These are phyloP conservation scores for Alviniconcha marisindica DNA, from an alignment of 1,140 invertebrate species.

Conservation along the genomic window DNA sequence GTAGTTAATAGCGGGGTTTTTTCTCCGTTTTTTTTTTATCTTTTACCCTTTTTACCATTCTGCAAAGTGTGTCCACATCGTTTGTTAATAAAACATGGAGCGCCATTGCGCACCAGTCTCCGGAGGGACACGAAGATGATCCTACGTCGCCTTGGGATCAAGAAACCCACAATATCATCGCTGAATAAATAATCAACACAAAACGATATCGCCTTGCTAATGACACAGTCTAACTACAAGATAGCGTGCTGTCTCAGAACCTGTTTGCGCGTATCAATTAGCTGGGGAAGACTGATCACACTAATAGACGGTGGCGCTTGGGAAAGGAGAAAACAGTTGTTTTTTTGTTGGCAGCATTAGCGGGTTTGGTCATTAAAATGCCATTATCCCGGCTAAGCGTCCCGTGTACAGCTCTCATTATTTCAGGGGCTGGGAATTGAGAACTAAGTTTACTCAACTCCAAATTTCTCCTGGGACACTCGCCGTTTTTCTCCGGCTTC, in stretches of 20 bases:
- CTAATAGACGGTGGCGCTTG: background rate
- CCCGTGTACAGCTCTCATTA: background rate
- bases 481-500: no score
- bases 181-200: constrained; percentile 22
- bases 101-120: background rate
- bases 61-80: background rate
- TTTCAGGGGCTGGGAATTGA: background rate
- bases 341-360: constrained; percentile 7
- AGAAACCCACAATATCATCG: background rate
- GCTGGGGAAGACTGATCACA: background rate
- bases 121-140: no score
- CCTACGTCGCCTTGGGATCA: background rate
- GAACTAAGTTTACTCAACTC: constrained; percentile 1
- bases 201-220: constrained; percentile 15
- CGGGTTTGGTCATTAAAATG: constrained; percentile 20
- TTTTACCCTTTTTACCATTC: background rate
- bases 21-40: background rate
- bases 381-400: constrained; percentile 9
- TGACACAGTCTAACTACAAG: background rate
- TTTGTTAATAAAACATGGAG: background rate
- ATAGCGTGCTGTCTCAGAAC: background rate
- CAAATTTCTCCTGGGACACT: background rate
- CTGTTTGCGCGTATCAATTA: constrained; percentile 12
- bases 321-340: background rate
- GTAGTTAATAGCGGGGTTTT: background rate